Evolutionary conservation across 2,113 vertebrate genomes (phyloP).

Genomic region (Sialia sialis): DNA sequence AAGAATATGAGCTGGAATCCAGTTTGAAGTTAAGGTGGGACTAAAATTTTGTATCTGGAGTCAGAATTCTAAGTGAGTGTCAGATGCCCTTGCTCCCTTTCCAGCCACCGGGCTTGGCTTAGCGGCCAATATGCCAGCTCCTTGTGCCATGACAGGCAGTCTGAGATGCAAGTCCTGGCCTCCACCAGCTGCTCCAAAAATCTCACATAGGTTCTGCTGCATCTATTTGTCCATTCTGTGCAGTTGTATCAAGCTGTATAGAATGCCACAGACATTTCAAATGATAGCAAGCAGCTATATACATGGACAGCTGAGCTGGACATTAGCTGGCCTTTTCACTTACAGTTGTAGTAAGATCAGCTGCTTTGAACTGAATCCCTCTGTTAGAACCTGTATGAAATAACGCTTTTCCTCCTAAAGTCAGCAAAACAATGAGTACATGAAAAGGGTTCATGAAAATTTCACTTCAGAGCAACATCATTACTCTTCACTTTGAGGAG

Average conservation of each 20-base stretch:
- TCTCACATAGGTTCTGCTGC: not conserved
- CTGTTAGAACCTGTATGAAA: not conserved
- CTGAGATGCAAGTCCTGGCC: not conserved
- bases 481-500: not conserved
- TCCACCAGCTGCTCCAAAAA: not conserved
- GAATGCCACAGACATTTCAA: not conserved
- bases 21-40: not conserved
- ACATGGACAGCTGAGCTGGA: not conserved
- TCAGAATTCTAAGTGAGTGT: not conserved
- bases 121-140: not conserved
- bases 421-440: not conserved
- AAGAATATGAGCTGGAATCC: not conserved
- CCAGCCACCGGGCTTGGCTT: not conserved
- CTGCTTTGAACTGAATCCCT: not conserved
- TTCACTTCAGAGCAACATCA: not conserved
- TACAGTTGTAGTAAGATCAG: not conserved
- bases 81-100: not conserved
- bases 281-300: not conserved
- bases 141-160: not conserved
- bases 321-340: not conserved
- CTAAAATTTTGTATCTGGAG: not conserved
- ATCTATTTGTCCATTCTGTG: not conserved
- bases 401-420: not conserved
- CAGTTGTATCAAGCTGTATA: rapidly evolving
- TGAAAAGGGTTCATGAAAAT: not conserved